Percentiles rank a stretch among this genome's conserved stretches.
Evolutionary conservation across 2,888 invertebrate genomes (phyloP).

Genomic region (Temnothorax unifasciatus): DNA sequence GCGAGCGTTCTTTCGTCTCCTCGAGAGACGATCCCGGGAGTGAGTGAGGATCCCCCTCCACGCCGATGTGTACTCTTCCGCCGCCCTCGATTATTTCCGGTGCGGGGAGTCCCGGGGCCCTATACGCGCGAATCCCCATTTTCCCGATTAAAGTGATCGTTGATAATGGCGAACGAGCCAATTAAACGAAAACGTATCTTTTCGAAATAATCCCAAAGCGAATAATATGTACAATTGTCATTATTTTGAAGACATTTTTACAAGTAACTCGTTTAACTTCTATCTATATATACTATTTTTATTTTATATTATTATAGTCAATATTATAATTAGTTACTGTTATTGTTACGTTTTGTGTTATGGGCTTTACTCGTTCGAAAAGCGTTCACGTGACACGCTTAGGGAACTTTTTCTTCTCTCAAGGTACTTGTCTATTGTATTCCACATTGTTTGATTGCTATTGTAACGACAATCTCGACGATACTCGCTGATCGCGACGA

Average conservation of each 20-base stretch:
- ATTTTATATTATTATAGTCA: background rate
- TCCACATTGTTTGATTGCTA: constrained; percentile 46
- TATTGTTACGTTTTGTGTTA: background rate
- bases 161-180: constrained; percentile 28
- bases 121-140: constrained; percentile 65
- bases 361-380: background rate
- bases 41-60: constrained; percentile 44
- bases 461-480: constrained; percentile 50
- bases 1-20: constrained; percentile 78
- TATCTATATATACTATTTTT: background rate
- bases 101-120: constrained; percentile 59
- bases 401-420: background rate
- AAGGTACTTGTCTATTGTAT: constrained; percentile 13
- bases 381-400: background rate
- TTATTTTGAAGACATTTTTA: background rate
- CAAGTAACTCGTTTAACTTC: background rate
- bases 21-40: constrained; percentile 67
- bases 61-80: constrained; percentile 68
- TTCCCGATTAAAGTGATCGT: constrained; percentile 61
- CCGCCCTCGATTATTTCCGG: constrained; percentile 69
- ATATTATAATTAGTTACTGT: background rate
- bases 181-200: background rate
- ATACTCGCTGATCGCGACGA: constrained; percentile 61
- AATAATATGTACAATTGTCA: background rate
- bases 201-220: background rate